These are phyloP conservation scores for Leptinotarsa peninsularis DNA, from an alignment of 2,888 invertebrate species.

Conservation along the genomic window DNA sequence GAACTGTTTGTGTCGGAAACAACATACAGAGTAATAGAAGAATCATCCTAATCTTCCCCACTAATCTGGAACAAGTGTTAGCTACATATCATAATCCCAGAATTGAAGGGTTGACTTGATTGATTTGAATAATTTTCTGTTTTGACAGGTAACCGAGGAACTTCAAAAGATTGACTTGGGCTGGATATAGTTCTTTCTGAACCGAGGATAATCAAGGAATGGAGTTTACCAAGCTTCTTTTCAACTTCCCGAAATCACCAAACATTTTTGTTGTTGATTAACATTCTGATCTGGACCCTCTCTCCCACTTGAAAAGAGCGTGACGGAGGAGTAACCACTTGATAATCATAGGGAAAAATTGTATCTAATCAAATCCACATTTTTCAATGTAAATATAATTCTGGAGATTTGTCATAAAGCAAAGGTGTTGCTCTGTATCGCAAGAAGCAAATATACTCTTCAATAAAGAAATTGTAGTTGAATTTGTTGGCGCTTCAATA, in stretches of 20 bases:
- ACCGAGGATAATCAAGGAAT: background rate
- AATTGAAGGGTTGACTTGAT: background rate
- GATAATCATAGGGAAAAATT: background rate
- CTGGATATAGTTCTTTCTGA: background rate
- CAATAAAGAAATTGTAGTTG: too few species aligned
- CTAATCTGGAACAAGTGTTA: background rate
- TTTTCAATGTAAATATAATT: too few species aligned
- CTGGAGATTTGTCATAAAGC: background rate
- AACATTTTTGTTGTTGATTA: slow-evolving; percentile 4
- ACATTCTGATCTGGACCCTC: slow-evolving; percentile 6
- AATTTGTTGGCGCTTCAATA: too few species aligned
- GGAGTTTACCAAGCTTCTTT: slow-evolving; percentile 4
- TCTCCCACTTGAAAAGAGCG: slow-evolving; percentile 12
- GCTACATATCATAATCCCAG: background rate
- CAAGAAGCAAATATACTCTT: too few species aligned
- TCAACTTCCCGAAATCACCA: background rate
- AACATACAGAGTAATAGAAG: background rate
- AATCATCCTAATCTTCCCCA: background rate
- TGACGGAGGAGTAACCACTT: background rate
- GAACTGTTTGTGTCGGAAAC: too few species aligned
- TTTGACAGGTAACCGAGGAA: too few species aligned
- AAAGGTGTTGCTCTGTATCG: background rate
- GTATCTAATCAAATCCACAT: slow-evolving; percentile 1
- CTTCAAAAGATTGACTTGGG: too few species aligned
- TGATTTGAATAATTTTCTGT: background rate